Conservation (phyloP, 2,113 vertebrate species). For the Mustelus asterias region DNA sequence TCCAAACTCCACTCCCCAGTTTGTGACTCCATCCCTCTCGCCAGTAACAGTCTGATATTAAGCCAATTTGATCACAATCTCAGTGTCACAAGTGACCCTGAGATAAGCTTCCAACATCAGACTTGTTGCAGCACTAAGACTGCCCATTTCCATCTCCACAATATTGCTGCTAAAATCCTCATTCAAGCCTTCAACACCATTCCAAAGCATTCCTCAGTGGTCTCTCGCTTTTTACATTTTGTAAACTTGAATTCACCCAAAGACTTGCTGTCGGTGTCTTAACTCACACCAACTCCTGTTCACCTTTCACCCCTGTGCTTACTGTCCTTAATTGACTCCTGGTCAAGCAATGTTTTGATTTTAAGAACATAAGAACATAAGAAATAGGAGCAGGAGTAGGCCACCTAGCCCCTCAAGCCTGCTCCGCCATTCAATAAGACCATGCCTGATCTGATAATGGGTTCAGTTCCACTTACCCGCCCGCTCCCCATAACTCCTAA, state of each 20-base stretch:
- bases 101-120: not conserved
- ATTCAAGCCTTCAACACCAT: not conserved
- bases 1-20: not conserved
- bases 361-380: too few species aligned
- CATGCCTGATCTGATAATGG: too few species aligned
- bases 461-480: too few species aligned
- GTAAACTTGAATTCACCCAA: not conserved
- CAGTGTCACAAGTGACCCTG: not conserved
- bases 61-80: not conserved
- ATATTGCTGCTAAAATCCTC: not conserved
- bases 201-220: not conserved
- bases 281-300: too few species aligned
- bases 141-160: not conserved
- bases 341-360: too few species aligned
- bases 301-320: too few species aligned
- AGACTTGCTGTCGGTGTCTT: not conserved
- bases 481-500: too few species aligned
- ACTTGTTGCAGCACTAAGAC: not conserved
- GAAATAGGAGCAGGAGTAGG: too few species aligned
- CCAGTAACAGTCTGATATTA: not conserved
- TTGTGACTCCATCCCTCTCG: not conserved
- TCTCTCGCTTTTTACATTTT: not conserved
- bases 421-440: too few species aligned
- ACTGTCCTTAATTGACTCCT: too few species aligned
- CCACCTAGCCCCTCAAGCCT: too few species aligned